Evolutionary conservation across 2,888 invertebrate species (phyloP).

Genomic region (Calameuta idolon): DNA sequence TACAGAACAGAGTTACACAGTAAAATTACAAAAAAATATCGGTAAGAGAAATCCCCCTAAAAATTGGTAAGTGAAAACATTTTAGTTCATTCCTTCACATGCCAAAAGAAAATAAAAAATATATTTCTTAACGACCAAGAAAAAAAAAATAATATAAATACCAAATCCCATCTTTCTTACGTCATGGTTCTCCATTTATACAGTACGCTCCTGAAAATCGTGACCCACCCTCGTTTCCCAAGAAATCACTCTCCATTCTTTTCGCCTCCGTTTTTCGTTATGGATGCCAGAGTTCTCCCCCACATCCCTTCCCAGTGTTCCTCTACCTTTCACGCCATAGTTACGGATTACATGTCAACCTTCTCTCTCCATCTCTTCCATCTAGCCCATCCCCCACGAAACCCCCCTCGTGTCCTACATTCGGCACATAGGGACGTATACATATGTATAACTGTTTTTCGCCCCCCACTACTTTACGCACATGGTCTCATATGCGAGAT

Average conservation of each 20-base stretch:
- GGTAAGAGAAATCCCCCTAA: not conserved
- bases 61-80: not conserved
- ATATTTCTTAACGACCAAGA: not conserved
- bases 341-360: conserved; percentile 1
- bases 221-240: not conserved
- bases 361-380: not conserved
- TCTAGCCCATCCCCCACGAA: not conserved
- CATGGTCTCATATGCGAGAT: not conserved
- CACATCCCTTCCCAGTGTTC: not conserved
- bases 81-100: not conserved
- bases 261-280: conserved; percentile 37
- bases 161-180: not conserved
- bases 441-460: not conserved
- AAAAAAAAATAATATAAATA: not conserved
- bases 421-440: not conserved
- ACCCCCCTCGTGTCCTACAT: not conserved
- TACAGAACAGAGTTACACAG: not conserved
- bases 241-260: conserved; percentile 66
- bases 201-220: not conserved
- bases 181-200: not conserved
- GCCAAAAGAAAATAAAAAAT: not conserved
- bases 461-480: not conserved
- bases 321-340: not conserved
- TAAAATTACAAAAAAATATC: not conserved
- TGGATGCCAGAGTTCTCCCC: not conserved